A percentile compares a stretch with the other conserved stretches of the same genome.
These are phyloP conservation scores for Pogonus chalceus DNA, from an alignment of 1,140 invertebrate genomes.

Conservation along the genomic window DNA sequence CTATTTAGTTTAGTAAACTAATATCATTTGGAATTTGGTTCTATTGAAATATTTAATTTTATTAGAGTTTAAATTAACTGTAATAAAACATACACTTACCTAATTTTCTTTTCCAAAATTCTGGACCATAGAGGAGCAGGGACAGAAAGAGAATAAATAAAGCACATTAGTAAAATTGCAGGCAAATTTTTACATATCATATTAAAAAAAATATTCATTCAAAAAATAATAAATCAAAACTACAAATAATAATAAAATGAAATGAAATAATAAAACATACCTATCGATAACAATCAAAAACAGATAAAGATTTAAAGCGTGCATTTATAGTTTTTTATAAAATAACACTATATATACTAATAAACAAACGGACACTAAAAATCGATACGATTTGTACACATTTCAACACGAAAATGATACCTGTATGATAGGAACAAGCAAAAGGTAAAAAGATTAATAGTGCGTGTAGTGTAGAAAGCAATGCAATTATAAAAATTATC, in stretches of 20 bases:
- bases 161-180: conserved; percentile 14
- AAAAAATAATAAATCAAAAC: conserved; percentile 16
- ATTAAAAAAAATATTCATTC: conserved; percentile 16
- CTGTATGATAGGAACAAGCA: no score
- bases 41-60: no score
- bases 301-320: neutral
- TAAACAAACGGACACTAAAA: neutral
- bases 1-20: no score
- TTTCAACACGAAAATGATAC: neutral
- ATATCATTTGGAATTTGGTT: conserved; percentile 9
- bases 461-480: conserved; percentile 6
- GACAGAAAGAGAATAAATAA: conserved; percentile 17
- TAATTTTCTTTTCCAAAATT: conserved; percentile 69
- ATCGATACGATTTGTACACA: neutral
- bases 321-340: neutral
- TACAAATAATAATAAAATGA: neutral
- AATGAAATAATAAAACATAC: neutral
- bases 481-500: conserved; percentile 1
- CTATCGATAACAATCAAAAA: neutral
- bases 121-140: conserved; percentile 35
- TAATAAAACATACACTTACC: no score
- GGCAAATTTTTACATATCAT: conserved; percentile 11
- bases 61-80: no score
- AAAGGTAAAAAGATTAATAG: neutral
- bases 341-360: neutral